A percentile compares a stretch with the other conserved stretches of the same genome.
These are phyloP conservation scores for Teinopalpus imperialis DNA, from an alignment of 2,888 invertebrate genomes.

Conservation along the genomic window DNA sequence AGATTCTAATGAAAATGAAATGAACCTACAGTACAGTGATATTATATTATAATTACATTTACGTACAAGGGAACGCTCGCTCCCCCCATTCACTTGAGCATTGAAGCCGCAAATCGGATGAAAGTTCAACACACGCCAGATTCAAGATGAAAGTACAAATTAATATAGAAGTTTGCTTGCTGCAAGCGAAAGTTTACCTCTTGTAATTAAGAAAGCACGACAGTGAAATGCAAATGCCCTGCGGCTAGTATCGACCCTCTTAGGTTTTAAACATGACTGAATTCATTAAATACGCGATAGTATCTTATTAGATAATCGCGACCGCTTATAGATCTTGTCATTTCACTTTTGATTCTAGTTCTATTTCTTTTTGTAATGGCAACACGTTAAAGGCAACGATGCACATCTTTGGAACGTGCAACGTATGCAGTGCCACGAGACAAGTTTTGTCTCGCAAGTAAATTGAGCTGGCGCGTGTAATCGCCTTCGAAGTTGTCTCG, in stretches of 20 bases:
- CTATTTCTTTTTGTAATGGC: slow-evolving; percentile 5
- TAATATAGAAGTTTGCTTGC: slow-evolving; percentile 34
- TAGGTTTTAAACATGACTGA: slow-evolving; percentile 31
- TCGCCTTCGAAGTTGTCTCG: slow-evolving; percentile 14
- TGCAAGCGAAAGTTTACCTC: slow-evolving; percentile 42
- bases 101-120: slow-evolving; percentile 16
- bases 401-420: slow-evolving; percentile 13
- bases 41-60: slow-evolving; percentile 4
- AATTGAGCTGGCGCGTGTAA: slow-evolving; percentile 19
- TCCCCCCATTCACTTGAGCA: slow-evolving; percentile 14
- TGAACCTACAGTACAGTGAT: background rate
- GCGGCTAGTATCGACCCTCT: slow-evolving; percentile 24
- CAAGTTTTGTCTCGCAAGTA: slow-evolving; percentile 15
- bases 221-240: slow-evolving; percentile 47
- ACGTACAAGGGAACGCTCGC: slow-evolving; percentile 12
- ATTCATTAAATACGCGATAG: background rate
- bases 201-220: slow-evolving; percentile 51
- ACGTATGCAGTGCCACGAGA: slow-evolving; percentile 7
- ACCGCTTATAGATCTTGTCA: too few species aligned
- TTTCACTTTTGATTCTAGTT: slow-evolving; percentile 8
- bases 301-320: background rate
- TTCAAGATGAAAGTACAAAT: slow-evolving; percentile 30
- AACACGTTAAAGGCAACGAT: background rate
- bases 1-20: slow-evolving; percentile 9
- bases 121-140: slow-evolving; percentile 28